These are phyloP conservation scores for Melanostoma scalare DNA, from an alignment of 2,888 invertebrate species.

Conservation along the genomic window DNA sequence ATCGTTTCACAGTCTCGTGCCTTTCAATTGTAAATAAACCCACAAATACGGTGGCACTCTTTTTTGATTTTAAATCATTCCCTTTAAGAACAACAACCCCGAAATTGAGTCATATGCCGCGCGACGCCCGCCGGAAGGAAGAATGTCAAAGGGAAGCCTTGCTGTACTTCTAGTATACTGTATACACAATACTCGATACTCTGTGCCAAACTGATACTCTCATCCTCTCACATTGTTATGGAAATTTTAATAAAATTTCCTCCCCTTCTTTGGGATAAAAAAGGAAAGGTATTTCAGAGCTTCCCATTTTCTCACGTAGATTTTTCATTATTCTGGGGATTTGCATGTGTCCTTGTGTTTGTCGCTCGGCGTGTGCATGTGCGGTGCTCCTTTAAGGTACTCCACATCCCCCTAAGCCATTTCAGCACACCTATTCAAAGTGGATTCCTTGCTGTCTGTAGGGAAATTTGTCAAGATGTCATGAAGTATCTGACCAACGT, in stretches of 20 bases:
- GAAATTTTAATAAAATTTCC: slow-evolving; percentile 70
- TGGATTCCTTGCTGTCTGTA: slow-evolving; percentile 77
- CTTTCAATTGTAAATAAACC: slow-evolving; percentile 63
- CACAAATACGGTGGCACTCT: slow-evolving; percentile 18
- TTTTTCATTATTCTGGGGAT: slow-evolving; percentile 71
- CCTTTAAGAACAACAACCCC: slow-evolving; percentile 41
- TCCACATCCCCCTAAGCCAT: slow-evolving; percentile 17
- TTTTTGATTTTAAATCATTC: slow-evolving; percentile 21
- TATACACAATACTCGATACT: neutral
- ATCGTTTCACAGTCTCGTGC: slow-evolving; percentile 70
- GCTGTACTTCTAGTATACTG: neutral
- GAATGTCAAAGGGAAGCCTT: slow-evolving; percentile 30
- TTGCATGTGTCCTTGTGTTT: slow-evolving; percentile 49
- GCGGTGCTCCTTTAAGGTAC: slow-evolving; percentile 25
- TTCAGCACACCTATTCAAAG: slow-evolving; percentile 74
- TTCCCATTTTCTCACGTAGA: slow-evolving; percentile 69
- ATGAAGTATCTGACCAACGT: slow-evolving; percentile 70
- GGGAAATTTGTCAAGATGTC: slow-evolving; percentile 78
- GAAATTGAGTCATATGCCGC: slow-evolving; percentile 47
- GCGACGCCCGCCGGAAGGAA: slow-evolving; percentile 43
- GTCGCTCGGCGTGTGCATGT: neutral
- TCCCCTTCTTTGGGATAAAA: slow-evolving; percentile 22
- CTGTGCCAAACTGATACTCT: neutral
- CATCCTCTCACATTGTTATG: slow-evolving; percentile 47
- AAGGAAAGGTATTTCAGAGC: slow-evolving; percentile 13